A percentile compares a stretch with the other conserved stretches of the same genome.
Evolutionary conservation across 2,797 vertebrate species (phyloP).

Genomic region (Protonibea diacanthus): DNA sequence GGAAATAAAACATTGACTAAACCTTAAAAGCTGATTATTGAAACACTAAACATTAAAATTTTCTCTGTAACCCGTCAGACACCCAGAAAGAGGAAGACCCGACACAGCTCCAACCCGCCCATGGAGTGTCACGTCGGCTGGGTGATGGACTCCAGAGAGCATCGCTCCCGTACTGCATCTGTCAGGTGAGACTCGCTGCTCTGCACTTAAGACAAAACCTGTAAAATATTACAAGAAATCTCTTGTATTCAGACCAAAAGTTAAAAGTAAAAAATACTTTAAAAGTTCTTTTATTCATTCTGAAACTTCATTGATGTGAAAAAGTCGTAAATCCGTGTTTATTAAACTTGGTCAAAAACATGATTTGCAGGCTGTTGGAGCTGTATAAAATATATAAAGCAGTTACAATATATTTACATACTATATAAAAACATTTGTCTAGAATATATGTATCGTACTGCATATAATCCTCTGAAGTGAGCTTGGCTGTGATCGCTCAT

Average conservation of each 20-base stretch:
- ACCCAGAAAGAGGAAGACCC: conserved; percentile 97
- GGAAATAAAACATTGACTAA: not conserved
- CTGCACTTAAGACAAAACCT: not conserved
- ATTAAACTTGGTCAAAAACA: no score
- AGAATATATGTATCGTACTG: no score
- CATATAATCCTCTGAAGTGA: no score
- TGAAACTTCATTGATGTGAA: not conserved
- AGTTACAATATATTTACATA: no score
- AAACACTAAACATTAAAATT: not conserved
- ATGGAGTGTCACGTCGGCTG: conserved; percentile 99
- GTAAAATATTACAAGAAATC: not conserved
- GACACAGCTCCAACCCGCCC: conserved; percentile 98
- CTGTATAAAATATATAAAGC: no score
- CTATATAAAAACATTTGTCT: no score
- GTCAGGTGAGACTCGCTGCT: conserved; percentile 88
- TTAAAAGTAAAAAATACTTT: no score
- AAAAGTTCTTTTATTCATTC: not conserved
- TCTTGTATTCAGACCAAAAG: no score
- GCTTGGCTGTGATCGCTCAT: no score
- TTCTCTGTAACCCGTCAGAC: conserved; percentile 83
- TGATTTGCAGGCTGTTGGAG: no score
- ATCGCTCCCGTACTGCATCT: conserved; percentile 95
- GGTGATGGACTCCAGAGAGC: conserved; percentile 99
- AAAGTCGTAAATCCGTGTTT: not conserved
- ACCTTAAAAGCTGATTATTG: not conserved